These are phyloP conservation scores for Zele albiditarsus DNA, from an alignment of 2,888 invertebrate species.

Conservation along the genomic window DNA sequence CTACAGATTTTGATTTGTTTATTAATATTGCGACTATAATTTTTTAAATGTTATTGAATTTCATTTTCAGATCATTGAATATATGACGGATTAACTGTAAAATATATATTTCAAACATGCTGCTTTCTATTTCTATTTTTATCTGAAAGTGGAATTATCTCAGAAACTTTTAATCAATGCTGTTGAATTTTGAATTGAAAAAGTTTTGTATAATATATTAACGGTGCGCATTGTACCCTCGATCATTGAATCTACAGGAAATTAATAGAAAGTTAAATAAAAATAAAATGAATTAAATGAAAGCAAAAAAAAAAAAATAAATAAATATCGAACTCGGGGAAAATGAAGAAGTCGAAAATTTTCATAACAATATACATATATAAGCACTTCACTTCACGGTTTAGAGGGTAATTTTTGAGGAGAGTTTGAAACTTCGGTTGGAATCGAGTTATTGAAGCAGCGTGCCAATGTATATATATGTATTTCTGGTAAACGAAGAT, in stretches of 20 bases:
- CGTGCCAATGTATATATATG: background rate
- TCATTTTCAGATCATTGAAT: background rate
- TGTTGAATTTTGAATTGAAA: slow-evolving; percentile 6
- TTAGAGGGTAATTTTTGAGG: slow-evolving; percentile 36
- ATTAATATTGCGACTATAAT: too few species aligned
- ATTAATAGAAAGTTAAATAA: background rate
- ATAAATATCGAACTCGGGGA: background rate
- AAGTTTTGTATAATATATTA: slow-evolving; percentile 12
- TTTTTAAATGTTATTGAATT: too few species aligned
- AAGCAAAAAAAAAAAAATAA: slow-evolving; percentile 27
- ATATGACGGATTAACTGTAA: background rate
- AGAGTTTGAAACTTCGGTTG: slow-evolving; percentile 27
- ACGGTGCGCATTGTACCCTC: background rate
- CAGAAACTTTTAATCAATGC: background rate
- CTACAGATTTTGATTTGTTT: too few species aligned
- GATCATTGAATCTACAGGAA: background rate
- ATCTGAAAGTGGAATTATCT: background rate
- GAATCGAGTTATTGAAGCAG: slow-evolving; percentile 7
- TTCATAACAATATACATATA: slow-evolving; percentile 36
- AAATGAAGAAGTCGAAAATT: slow-evolving; percentile 11
- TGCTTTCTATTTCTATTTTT: background rate
- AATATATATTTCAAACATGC: too few species aligned
- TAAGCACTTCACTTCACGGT: background rate
- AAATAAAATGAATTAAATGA: background rate
- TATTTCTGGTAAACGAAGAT: background rate